Percentiles rank a stretch among this genome's conserved stretches.
Evolutionary conservation across 2,888 invertebrate species (phyloP).

Genomic region (Epirrhoe tristata): DNA sequence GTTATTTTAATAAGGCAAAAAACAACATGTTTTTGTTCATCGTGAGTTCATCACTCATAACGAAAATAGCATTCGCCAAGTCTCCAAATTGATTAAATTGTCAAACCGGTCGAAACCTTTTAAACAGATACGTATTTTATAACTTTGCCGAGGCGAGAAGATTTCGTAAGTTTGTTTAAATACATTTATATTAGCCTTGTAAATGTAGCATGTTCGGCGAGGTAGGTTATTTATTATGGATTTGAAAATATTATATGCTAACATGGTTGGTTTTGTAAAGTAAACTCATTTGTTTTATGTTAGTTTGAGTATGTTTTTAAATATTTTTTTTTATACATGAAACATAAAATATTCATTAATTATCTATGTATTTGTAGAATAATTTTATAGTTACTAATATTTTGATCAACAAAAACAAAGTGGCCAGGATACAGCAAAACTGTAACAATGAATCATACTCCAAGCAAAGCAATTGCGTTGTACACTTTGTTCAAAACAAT

Average conservation of each 20-base stretch:
- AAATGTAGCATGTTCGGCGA: conserved; percentile 21
- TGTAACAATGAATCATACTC: conserved; percentile 60
- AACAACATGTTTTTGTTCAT: conserved; percentile 48
- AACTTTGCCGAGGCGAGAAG: conserved; percentile 42
- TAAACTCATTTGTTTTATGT: too few species aligned
- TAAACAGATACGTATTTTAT: conserved; percentile 45
- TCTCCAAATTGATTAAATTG: conserved; percentile 53
- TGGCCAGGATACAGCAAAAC: neutral
- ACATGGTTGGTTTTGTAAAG: neutral
- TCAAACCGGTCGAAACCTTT: conserved; percentile 59
- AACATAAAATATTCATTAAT: too few species aligned
- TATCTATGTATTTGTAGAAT: neutral
- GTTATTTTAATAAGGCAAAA: conserved; percentile 47
- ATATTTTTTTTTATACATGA: too few species aligned
- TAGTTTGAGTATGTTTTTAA: too few species aligned
- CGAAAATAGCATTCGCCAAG: conserved; percentile 60
- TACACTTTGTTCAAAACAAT: conserved; percentile 61
- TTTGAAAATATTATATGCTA: neutral
- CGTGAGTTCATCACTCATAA: conserved; percentile 44
- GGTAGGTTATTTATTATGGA: conserved; percentile 26
- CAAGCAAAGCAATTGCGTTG: conserved; percentile 49
- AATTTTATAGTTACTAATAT: neutral
- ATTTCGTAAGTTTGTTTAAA: conserved; percentile 53
- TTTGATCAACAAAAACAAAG: neutral
- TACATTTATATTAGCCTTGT: conserved; percentile 45